These are phyloP conservation scores for Ophion costatus DNA, from an alignment of 2,888 invertebrate genomes.

Conservation along the genomic window DNA sequence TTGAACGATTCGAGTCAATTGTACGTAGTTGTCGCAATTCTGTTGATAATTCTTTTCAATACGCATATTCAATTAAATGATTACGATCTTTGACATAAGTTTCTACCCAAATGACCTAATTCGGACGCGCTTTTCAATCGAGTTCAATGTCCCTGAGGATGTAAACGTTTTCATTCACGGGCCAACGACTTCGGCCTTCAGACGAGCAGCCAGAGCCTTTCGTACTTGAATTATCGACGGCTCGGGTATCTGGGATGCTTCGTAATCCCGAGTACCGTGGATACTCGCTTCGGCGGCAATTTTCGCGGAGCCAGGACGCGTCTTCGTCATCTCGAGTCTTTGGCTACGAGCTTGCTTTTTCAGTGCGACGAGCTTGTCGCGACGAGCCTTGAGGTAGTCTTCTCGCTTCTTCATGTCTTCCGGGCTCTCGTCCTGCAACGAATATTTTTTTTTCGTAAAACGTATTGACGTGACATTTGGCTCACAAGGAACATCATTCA, in stretches of 20 bases:
- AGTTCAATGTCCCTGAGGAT: neutral
- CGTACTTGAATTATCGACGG: conserved; percentile 90
- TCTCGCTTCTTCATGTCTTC: conserved; percentile 91
- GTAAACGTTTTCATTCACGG: conserved; percentile 81
- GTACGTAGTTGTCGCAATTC: neutral
- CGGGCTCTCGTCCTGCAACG: conserved; percentile 72
- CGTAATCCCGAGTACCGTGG: conserved; percentile 77
- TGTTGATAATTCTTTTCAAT: neutral
- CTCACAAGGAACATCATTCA: too few species aligned
- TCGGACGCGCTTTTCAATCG: neutral
- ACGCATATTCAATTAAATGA: neutral
- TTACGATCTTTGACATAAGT: neutral
- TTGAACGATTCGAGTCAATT: neutral
- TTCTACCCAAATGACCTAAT: neutral
- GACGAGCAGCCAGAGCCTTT: conserved; percentile 92
- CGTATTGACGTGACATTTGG: too few species aligned
- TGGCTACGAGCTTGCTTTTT: conserved; percentile 95
- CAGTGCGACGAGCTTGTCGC: conserved; percentile 95
- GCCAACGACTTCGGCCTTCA: conserved; percentile 93
- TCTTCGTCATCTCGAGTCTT: conserved; percentile 88
- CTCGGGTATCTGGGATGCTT: conserved; percentile 75
- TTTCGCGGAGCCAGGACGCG: conserved; percentile 81
- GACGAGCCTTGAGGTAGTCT: conserved; percentile 93
- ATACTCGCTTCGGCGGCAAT: conserved; percentile 79
- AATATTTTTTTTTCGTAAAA: neutral